Base-by-base conservation (phyloP, 2,888 invertebrate genomes). In the Polyommatus iphigenia region DNA sequence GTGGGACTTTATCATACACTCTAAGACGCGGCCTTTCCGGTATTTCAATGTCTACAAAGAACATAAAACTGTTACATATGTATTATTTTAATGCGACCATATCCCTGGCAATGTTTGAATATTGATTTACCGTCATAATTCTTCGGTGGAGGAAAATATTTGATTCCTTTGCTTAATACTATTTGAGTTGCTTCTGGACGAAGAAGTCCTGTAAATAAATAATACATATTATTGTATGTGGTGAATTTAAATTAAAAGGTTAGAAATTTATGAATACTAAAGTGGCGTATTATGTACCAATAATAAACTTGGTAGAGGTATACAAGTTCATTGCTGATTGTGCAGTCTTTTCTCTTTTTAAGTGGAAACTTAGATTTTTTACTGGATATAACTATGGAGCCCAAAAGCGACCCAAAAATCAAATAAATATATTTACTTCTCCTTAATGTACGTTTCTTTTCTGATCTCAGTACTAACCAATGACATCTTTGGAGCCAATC, bases 1-100 rank as follows among this genome's bases (percentile, higher is more conserved):
- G 94, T 0, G 98, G 98, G 0, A 96, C 95, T 89, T 96, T 98
- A 0, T 97, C 97, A 87, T 96, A 90, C 67, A 96, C 89, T 80
- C 91, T 95, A 7, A 98, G 90, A 87, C 96, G 97, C 32, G 94
- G 95, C 78, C 96, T 95, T 79, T 97, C 97, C 13, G 97, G 96
- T 83, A 97, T 95, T 86, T 96, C 95, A 84, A 97, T 95, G 87
- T 96, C 97, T 97, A 86, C 41, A 87, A 84, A 81, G 80, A 80
- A 76, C 73, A 71, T 62, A 29, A 77, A 18, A 7, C 5, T 20
- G 13, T 41, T 24, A 29, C n/a, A 15, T 32, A 32, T 7, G 8
- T 18, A 54, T 54, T 54, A 54, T 54, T 54, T 54, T 18, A 54
- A n/a, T 29, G 15, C 29, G n/a, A 46, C 15, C 29, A 46, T 29